Evolutionary conservation across 2,888 invertebrate genomes (phyloP), one percentile per base, ranked within the genome.

Genomic region (Drosophila nr. perissopoda): DNA sequence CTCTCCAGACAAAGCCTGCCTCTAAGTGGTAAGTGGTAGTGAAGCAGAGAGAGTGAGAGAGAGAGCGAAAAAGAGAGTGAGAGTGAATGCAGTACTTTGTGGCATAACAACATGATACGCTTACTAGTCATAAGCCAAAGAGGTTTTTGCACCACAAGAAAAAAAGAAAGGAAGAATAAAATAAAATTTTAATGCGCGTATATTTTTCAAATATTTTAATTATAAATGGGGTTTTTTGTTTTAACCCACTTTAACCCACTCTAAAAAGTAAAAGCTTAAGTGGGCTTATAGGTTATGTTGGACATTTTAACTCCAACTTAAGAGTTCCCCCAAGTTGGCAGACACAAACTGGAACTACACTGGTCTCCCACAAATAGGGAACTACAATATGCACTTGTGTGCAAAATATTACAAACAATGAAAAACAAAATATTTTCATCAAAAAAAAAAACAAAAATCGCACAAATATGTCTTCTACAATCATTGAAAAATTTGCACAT

Each of bases 61-160:
- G 2, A 27, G 18, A 18, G 1, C 5, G 11, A 2, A n/a, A 5
- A 1, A 11, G 1, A 6, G 21, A 16, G 21, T 4, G 33, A 16
- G 4, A 25, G 42, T 0, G 42, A 29, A 16, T 27, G 42, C 38
- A 33, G 51, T 33, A 52, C 71, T 40, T 57, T 73, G n/a, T 42
- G 73, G 34, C 66, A 48, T 59, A 63, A 73, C 51, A 58, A 58
- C 48, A 73, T 73, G 63, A 73, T 77, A 56, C 53, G 69, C 69
- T 65, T 73, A 52, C 63, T 36, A 69, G 57, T 63, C 78, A 58
- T 38, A 36, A 63, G 70, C 49, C 57, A 71, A 70, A 59, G 58
- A 71, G 71, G 52, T 57, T 57, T 48, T 48, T 56, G 38, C 69
- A 58, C 48, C 29, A 49, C 25, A 48, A 56, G 31, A 18, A 57